Evolutionary conservation across 2,888 invertebrate genomes (phyloP), one percentile per base, ranked within the genome.

Genomic region (Orthosia gracilis): DNA sequence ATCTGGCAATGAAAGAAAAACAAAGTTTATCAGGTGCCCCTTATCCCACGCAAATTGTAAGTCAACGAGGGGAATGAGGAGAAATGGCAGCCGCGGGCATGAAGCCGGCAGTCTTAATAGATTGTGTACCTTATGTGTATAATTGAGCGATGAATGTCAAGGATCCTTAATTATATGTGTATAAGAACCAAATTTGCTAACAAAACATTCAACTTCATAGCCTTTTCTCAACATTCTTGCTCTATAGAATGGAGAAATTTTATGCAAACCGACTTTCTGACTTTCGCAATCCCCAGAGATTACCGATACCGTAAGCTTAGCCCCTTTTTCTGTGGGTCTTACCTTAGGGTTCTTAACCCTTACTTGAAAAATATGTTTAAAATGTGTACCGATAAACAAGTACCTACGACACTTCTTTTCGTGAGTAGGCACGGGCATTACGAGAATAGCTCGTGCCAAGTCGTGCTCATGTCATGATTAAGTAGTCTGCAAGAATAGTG

Each of bases 41-140:
- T 59, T 70, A 69, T 73, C 78, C 73, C 73, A 81, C 81, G 68
- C 65, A 73, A 82, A 78, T 82, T 70, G 47, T 82, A 82, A 81
- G 68, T 78, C 81, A 78, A 81, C 73, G 62, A 66, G 26, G 66
- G 68, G 50, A 70, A 67, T 70, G 67, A 64, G 49, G 64, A 65
- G 64, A 65, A 68, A 82, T 52, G 67, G 58, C 57, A 58, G 61
- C 76, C 80, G 54, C 62, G 62, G 68, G 81, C 80, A 62, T 65
- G 26, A 50, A 69, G 57, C 81, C 54, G 47, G 66, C 68, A 54
- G 65, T 62, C 68, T 68, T 80, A 76, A 80, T 71, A 71, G 64
- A 65, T 80, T 76, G 76, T 76, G 55, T 76, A 71, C 64, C 71
- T 67, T 75, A 73, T 58, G 55, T 52, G 66, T 70, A 68, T 59